A percentile compares a stretch with the other conserved stretches of the same genome.
Evolutionary conservation across 2,888 invertebrate genomes (phyloP).

Genomic region (Gerosis bhagava): DNA sequence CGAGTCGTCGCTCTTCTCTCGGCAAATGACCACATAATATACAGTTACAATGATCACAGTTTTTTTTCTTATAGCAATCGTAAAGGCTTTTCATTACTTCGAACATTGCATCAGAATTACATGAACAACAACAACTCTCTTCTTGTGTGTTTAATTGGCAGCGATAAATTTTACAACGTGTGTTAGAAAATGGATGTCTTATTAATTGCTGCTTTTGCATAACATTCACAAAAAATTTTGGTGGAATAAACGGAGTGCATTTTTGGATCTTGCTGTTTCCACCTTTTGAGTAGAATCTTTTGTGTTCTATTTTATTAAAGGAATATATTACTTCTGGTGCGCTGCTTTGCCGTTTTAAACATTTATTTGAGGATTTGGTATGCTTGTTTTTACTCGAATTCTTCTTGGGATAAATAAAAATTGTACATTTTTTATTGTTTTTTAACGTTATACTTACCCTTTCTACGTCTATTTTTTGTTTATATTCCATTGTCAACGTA

Average conservation of each 20-base stretch:
- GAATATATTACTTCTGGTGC: neutral
- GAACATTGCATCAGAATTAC: constrained; percentile 69
- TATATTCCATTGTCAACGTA: too few relatives aligned
- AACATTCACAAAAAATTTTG: too few relatives aligned
- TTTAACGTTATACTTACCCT: constrained; percentile 10
- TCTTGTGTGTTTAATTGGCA: constrained; percentile 48
- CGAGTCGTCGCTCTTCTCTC: constrained; percentile 38
- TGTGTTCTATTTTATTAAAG: too few relatives aligned
- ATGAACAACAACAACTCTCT: constrained; percentile 56
- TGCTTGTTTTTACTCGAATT: too few relatives aligned
- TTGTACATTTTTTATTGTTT: constrained; percentile 11
- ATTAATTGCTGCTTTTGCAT: neutral
- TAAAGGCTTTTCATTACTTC: constrained; percentile 70
- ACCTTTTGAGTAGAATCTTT: too few relatives aligned
- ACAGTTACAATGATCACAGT: constrained; percentile 60
- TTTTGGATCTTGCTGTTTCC: too few relatives aligned
- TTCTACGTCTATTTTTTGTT: too few relatives aligned
- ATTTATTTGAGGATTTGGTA: too few relatives aligned
- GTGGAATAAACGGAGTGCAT: too few relatives aligned
- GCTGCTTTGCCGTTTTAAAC: too few relatives aligned
- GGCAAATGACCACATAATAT: constrained; percentile 57
- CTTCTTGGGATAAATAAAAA: constrained; percentile 4
- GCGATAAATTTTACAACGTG: constrained; percentile 42
- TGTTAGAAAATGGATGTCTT: constrained; percentile 6
- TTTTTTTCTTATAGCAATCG: constrained; percentile 65